A percentile compares a stretch with the other conserved stretches of the same genome.
phyloP scores from a whole-genome alignment of 2,113 vertebrate genomes.

The Corythaeola cristata region DNA sequence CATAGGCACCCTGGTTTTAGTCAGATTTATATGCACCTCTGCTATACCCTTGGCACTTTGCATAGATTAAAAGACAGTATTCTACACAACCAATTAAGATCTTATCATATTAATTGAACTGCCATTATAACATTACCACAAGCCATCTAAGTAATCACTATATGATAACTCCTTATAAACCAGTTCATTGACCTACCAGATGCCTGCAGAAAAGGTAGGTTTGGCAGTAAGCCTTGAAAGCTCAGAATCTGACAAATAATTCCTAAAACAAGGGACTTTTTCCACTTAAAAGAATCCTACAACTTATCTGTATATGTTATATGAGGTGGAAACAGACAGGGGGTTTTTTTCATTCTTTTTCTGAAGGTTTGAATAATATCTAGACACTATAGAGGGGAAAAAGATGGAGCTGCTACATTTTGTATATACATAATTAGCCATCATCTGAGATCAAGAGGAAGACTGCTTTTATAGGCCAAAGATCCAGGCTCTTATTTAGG shows the following conservation, averaged over 20 bases:
- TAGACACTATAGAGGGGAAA: not conserved
- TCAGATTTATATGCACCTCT: constrained; percentile 52
- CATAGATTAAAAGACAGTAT: constrained; percentile 69
- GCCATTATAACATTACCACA: constrained; percentile 63
- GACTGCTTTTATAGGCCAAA: not conserved
- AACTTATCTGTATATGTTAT: not conserved
- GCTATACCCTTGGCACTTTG: constrained; percentile 35
- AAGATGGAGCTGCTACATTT: not conserved
- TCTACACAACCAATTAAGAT: constrained; percentile 72
- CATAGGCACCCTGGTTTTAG: not conserved
- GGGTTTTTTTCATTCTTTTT: not conserved
- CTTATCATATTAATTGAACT: constrained; percentile 73
- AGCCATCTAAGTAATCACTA: constrained; percentile 59
- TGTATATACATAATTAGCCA: not conserved
- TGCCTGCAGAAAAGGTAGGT: constrained; percentile 10
- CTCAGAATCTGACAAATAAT: constrained; percentile 1
- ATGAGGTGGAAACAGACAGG: not conserved
- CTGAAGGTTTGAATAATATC: not conserved
- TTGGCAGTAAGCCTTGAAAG: constrained; percentile 30
- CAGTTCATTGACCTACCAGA: constrained; percentile 19
- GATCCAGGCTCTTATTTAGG: not conserved
- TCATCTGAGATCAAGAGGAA: not conserved
- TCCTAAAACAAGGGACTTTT: not conserved
- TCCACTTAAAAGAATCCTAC: not conserved
- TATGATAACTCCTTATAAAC: constrained; percentile 60